Base-by-base conservation (phyloP, 2,797 vertebrate species). In the Lepilemur septentrionalis region DNA sequence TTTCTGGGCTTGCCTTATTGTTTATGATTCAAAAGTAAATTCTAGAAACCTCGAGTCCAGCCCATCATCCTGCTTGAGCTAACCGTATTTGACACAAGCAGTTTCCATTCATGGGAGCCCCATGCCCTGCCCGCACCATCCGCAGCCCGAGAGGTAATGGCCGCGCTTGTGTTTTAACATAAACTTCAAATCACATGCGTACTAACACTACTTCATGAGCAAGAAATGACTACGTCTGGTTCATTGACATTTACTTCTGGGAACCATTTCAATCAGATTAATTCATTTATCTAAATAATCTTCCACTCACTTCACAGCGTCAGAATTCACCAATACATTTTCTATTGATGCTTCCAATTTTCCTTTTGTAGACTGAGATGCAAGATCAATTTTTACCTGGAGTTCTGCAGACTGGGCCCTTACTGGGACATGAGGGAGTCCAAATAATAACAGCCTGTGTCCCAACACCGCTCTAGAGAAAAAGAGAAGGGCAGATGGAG, bases 1-100 rank as follows among this genome's bases (percentile, higher is more conserved):
- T 98, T 98, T 98, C 97, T 98, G 97, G 98, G 92, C 96, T 98
- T 96, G 63, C 95, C 97, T 97, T 98, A 98, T 97, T 98, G 97
- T 98, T 98, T 98, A 96, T 97, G 96, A 98, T 98, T 98, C 97
- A 97, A 96, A 97, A 91, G 98, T 96, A 95, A 97, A 93, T 96
- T 98, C 97, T 95, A 96, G 94, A 93, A 97, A 96, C 95, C 76
- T 96, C 38, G 22, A 93, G 91, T 96, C 98, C 97, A 97, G 96
- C 94, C 97, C 91, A 73, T 98, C 98, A 98, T 73, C 94, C 55
- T 90, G 92, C 97, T 85, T 97, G 89, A 98, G 96, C 97, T 98
- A 98, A 99, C 97, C 15, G 3, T 30, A 97, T 97, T 97, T 98
- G 98, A 98, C 98, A 98, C 89, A 96, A 96, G 93, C 93, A 95